A percentile compares a stretch with the other conserved stretches of the same genome.
phyloP scores from a whole-genome alignment of 2,797 vertebrate species.

The Lacerta agilis region DNA sequence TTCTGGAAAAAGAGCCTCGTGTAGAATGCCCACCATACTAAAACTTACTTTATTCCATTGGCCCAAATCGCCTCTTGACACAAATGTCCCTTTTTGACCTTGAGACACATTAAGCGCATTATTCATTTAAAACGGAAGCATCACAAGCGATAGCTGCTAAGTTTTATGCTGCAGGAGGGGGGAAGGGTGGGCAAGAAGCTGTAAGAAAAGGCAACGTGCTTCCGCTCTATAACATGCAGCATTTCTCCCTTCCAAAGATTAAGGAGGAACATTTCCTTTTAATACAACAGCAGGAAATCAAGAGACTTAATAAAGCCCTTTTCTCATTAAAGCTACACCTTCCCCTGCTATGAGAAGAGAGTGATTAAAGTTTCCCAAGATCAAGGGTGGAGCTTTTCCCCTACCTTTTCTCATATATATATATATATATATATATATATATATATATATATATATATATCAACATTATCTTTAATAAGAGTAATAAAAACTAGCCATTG shows the following conservation, averaged over 20 bases:
- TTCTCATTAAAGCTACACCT: conserved; percentile 29
- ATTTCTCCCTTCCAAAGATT: conserved; percentile 40
- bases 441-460: not conserved
- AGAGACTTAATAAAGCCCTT: conserved; percentile 9
- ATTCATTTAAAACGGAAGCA: no score
- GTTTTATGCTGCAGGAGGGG: conserved; percentile 30
- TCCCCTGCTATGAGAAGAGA: conserved; percentile 30
- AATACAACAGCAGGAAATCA: conserved; percentile 55
- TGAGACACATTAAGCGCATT: no score
- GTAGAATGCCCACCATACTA: no score
- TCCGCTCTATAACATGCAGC: not conserved
- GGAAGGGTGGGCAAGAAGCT: conserved; percentile 3
- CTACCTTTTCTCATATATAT: not conserved
- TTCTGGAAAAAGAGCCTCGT: not conserved
- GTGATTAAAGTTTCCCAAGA: conserved; percentile 30
- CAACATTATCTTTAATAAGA: not conserved
- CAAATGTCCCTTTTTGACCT: no score
- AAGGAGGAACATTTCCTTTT: conserved; percentile 45
- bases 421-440: not conserved
- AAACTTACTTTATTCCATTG: no score
- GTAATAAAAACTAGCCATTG: not conserved
- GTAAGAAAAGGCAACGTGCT: not conserved
- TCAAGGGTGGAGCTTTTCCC: not conserved
- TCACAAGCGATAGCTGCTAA: not conserved
- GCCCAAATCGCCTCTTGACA: no score